Percentiles rank a stretch among this genome's conserved stretches.
phyloP scores from a whole-genome alignment of 1,140 invertebrate species.

The Trinorchestia longiramus region DNA sequence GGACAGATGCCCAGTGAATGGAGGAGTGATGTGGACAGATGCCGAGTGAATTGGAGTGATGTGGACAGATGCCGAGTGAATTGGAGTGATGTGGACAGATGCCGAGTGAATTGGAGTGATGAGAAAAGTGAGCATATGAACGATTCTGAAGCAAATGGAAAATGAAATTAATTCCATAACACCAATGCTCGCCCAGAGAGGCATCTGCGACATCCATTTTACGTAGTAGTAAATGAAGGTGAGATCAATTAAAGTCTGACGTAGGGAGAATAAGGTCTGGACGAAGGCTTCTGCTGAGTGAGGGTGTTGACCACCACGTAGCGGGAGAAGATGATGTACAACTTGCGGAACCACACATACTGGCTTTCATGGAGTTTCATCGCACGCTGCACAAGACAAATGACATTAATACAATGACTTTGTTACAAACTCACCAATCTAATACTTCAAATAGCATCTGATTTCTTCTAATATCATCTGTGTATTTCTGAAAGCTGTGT shows the following conservation, averaged over 20 bases:
- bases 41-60: too few relatives aligned
- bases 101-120: background rate
- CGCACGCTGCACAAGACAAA: slow-evolving; percentile 75
- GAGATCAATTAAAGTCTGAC: background rate
- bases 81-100: background rate
- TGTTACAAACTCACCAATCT: too few relatives aligned
- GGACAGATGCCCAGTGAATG: too few relatives aligned
- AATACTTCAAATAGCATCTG: too few relatives aligned
- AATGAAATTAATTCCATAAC: background rate
- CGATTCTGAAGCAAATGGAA: background rate
- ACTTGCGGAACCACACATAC: slow-evolving; percentile 90
- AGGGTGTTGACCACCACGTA: slow-evolving; percentile 92
- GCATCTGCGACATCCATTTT: background rate
- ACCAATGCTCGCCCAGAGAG: background rate
- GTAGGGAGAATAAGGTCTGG: background rate
- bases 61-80: background rate
- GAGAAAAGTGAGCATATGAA: background rate
- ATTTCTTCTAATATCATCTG: too few relatives aligned
- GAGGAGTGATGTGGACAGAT: too few relatives aligned
- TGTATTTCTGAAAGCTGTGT: too few relatives aligned
- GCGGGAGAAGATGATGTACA: slow-evolving; percentile 91
- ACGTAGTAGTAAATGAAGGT: background rate
- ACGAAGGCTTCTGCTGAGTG: slow-evolving; percentile 12
- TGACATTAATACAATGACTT: background rate
- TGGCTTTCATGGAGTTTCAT: slow-evolving; percentile 90